Conservation (phyloP, 2,888 invertebrate genomes). For the Apodemia mormo region DNA sequence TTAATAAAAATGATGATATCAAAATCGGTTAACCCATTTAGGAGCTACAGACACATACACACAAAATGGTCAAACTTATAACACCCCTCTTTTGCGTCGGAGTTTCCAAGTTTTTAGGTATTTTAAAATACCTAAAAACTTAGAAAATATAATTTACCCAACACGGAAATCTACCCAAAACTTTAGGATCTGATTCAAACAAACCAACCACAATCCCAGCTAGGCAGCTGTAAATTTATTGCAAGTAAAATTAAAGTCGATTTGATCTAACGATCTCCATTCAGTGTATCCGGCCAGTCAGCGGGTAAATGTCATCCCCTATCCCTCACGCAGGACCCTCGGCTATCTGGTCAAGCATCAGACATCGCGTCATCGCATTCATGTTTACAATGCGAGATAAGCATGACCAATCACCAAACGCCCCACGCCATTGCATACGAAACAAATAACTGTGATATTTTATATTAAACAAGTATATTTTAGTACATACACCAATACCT, state of each 20-base stretch:
- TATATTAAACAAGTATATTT: background rate
- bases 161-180: too few relatives aligned
- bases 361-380: slow-evolving; percentile 40
- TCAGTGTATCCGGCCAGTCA: slow-evolving; percentile 17
- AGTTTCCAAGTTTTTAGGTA: too few relatives aligned
- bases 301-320: slow-evolving; percentile 20
- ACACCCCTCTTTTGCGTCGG: too few relatives aligned
- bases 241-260: background rate
- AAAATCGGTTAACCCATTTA: too few relatives aligned
- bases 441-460: slow-evolving; percentile 7
- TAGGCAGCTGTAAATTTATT: background rate
- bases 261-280: slow-evolving; percentile 3
- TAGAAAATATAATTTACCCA: too few relatives aligned
- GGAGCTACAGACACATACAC: too few relatives aligned
- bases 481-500: too few relatives aligned
- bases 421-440: slow-evolving; percentile 18
- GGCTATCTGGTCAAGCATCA: slow-evolving; percentile 37
- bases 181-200: too few relatives aligned
- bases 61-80: too few relatives aligned
- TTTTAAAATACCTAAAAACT: too few relatives aligned
- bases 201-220: background rate
- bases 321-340: slow-evolving; percentile 27
- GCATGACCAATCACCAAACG: slow-evolving; percentile 41
- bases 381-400: slow-evolving; percentile 45
- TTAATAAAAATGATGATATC: too few relatives aligned